phyloP scores from a whole-genome alignment of 2,797 vertebrate species.

The Falco novaeseelandiae region DNA sequence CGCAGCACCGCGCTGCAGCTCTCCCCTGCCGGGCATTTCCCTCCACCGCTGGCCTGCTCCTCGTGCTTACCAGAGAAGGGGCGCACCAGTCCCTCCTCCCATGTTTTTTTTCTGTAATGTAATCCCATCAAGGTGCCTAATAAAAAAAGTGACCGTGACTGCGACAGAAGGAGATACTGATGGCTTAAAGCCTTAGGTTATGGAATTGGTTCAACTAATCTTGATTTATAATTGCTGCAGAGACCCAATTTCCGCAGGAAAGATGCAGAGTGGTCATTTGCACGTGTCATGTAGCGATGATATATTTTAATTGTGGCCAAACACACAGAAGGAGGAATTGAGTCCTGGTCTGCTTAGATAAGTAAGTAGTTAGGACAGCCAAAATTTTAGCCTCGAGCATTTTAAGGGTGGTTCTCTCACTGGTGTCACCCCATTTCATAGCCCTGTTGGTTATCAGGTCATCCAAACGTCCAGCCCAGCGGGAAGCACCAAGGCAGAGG shows the following conservation, averaged over 20 bases:
- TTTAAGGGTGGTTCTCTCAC: background rate
- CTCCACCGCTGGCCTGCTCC: accelerated
- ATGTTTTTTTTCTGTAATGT: background rate
- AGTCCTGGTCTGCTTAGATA: background rate
- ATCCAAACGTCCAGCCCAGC: accelerated
- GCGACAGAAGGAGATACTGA: too few relatives aligned
- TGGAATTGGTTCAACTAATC: background rate
- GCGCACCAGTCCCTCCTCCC: accelerated
- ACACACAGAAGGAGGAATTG: background rate
- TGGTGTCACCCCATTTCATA: background rate
- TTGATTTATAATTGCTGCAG: background rate
- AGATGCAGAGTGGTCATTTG: background rate
- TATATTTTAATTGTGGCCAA: background rate
- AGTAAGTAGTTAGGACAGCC: background rate
- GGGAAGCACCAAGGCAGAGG: background rate
- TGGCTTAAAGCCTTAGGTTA: too few relatives aligned
- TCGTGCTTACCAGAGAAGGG: too few relatives aligned
- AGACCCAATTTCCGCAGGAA: background rate
- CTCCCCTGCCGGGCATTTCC: background rate
- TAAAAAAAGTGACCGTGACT: too few relatives aligned
- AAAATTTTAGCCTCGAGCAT: background rate
- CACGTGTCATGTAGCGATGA: too few relatives aligned
- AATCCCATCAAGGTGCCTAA: background rate
- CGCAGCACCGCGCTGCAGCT: background rate
- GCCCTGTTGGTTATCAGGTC: accelerated